Base-by-base conservation (phyloP, 2,113 vertebrate species). In the Platycercus adscitus region DNA sequence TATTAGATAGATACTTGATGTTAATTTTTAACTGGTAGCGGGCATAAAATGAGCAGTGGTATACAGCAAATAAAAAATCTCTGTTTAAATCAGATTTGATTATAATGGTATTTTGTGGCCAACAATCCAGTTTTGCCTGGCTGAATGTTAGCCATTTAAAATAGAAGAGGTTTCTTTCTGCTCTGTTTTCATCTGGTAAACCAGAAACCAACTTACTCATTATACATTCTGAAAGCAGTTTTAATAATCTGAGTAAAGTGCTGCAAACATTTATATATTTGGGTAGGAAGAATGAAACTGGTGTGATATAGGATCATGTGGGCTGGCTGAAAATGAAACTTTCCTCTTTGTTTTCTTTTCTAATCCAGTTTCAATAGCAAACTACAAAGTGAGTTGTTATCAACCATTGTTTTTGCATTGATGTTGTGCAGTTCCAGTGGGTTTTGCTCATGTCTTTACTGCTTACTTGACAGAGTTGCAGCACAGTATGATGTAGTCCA, bases 181-280 rank as follows among this genome's bases (percentile, higher is more conserved):
- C 72, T 79, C 61, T 86, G 89, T 83, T 95, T 94, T 70, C 75
- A 33, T 91, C 50, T 94, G 90, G 87, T 94, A 90, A 88, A 88
- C 90, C 95, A 94, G 84, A 94, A 96, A 96, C 84, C 87, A 82
- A 88, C 39, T 50, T 88, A 37, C 29, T 82, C 83, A 78, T 88
- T 88, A 85, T 26, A 64, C 49, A 78, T 91, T 94, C 90, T 85
- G 69, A 69, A 72, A 85, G 49, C 55, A 85, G 37, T 60, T 93
- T 88, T 65, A 81, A 85, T 78, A 78, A 81, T 65, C 60, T 35
- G 33, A 73, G 44, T 58, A 19, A 90, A 92, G 33, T n/a, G 65
- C 83, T 88, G 60, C 73, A 85, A 81, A 70, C 10, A 24, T 49
- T 85, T 49, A 33, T 69, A 1, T 20, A 20, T 41, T 69, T 60